Evolutionary conservation across 2,113 vertebrate genomes (phyloP).

Genomic region (Ceyx margarethae): DNA sequence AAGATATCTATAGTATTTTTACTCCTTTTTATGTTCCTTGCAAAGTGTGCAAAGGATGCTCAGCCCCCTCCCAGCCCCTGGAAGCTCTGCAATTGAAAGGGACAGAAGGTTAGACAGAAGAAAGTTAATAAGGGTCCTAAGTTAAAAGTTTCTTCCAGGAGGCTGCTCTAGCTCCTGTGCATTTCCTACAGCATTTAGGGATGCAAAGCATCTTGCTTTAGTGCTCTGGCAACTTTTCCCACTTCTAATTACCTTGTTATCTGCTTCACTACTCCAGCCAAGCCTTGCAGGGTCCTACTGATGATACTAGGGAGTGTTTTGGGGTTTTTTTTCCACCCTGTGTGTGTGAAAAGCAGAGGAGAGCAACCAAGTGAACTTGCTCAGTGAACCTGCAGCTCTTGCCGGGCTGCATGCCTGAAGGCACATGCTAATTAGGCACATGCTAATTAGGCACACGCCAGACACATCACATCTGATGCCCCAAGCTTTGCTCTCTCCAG

Average conservation of each 20-base stretch:
- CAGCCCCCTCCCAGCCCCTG: accelerated
- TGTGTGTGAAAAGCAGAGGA: not conserved
- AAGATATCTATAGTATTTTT: not conserved
- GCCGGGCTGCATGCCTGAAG: not conserved
- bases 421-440: conserved; percentile 35
- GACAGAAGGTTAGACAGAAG: not conserved
- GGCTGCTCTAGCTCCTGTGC: not conserved
- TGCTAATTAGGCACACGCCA: conserved; percentile 30
- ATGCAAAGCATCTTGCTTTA: not conserved
- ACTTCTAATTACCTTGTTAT: conserved; percentile 43
- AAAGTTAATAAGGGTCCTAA: not conserved
- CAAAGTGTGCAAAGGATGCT: not conserved
- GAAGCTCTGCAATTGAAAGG: not conserved
- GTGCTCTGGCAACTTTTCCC: conserved; percentile 26
- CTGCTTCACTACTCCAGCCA: conserved; percentile 19
- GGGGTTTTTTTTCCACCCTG: not conserved
- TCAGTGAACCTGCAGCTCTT: not conserved
- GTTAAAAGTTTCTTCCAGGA: not conserved
- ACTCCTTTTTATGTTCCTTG: not conserved
- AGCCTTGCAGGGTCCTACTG: not conserved
- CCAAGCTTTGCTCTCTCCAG: not conserved
- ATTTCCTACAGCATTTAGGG: not conserved
- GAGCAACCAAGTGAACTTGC: not conserved
- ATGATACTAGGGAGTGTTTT: not conserved
- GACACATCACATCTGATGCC: not conserved